Conservation (phyloP, 1,140 invertebrate species). For the Meteorus sp. region DNA sequence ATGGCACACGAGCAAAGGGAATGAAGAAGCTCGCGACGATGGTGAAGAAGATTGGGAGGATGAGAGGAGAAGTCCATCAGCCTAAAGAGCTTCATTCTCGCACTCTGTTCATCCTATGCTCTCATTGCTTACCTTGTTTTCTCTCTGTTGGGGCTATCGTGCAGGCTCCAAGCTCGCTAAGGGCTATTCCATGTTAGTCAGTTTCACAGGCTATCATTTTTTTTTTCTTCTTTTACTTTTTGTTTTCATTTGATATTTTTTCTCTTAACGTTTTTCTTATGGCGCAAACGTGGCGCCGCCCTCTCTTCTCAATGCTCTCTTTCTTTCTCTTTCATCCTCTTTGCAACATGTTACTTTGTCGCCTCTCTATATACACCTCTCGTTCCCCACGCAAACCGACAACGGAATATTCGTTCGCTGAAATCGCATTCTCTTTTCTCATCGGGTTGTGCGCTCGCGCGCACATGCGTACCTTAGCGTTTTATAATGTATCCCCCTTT, state of each 20-base stretch:
- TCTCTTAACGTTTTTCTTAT: slow-evolving; percentile 37
- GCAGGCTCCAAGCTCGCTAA: slow-evolving; percentile 46
- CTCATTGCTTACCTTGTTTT: too few relatives aligned
- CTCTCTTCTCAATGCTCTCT: slow-evolving; percentile 35
- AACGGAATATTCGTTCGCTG: too few relatives aligned
- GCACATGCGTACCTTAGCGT: too few relatives aligned
- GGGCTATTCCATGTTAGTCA: slow-evolving; percentile 59
- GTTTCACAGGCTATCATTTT: slow-evolving; percentile 50
- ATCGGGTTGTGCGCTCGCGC: too few relatives aligned
- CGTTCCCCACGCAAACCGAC: too few relatives aligned
- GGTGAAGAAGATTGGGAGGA: slow-evolving; percentile 36
- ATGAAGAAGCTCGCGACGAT: slow-evolving; percentile 22
- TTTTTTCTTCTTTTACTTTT: slow-evolving; percentile 38
- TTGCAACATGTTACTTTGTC: slow-evolving; percentile 45
- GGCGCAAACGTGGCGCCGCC: slow-evolving; percentile 57
- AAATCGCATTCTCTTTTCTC: too few relatives aligned
- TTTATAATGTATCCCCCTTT: slow-evolving; percentile 21
- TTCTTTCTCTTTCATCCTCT: slow-evolving; percentile 24
- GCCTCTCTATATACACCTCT: too few relatives aligned
- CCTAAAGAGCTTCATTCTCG: slow-evolving; percentile 49
- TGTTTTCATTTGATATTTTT: slow-evolving; percentile 22
- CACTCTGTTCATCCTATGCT: too few relatives aligned
- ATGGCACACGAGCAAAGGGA: slow-evolving; percentile 19
- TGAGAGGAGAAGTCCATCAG: slow-evolving; percentile 45
- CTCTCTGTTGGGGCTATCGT: too few relatives aligned